Conservation (phyloP, 2,888 invertebrate genomes). For the Spodoptera exigua region DNA sequence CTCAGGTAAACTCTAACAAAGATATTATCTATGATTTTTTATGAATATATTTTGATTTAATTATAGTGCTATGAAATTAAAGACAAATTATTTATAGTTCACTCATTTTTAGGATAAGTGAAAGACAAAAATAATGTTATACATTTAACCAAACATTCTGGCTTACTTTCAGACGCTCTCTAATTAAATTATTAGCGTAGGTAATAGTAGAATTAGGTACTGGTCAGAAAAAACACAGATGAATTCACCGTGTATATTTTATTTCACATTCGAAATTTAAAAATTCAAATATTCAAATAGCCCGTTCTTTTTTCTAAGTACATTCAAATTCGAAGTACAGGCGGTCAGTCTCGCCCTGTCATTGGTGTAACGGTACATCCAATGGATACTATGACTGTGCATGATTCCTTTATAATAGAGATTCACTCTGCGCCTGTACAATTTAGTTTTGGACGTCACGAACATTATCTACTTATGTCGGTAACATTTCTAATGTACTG, state of each 20-base stretch:
- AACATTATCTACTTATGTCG: slow-evolving; percentile 36
- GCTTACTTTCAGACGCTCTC: too few relatives aligned
- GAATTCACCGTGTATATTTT: slow-evolving; percentile 16
- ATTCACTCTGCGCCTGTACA: slow-evolving; percentile 64
- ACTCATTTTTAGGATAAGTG: too few relatives aligned
- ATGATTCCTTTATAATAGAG: slow-evolving; percentile 83
- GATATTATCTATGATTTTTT: too few relatives aligned
- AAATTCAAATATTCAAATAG: slow-evolving; percentile 29
- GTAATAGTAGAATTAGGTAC: too few relatives aligned
- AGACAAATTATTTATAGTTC: too few relatives aligned
- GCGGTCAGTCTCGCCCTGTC: slow-evolving; percentile 66
- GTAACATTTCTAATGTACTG: slow-evolving; percentile 17
- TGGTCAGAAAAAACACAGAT: slow-evolving; percentile 15
- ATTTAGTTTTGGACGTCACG: slow-evolving; percentile 54
- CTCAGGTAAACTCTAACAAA: slow-evolving; percentile 22
- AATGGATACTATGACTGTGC: slow-evolving; percentile 83
- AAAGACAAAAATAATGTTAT: too few relatives aligned
- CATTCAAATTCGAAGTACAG: slow-evolving; percentile 29
- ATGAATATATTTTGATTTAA: too few relatives aligned
- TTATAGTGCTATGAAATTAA: too few relatives aligned
- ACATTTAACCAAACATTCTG: too few relatives aligned
- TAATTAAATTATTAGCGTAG: too few relatives aligned
- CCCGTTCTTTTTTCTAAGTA: slow-evolving; percentile 10
- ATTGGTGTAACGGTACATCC: slow-evolving; percentile 80
- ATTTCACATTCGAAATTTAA: slow-evolving; percentile 24